Conservation (phyloP, 2,797 vertebrate species). For the Etheostoma perlongum region DNA sequence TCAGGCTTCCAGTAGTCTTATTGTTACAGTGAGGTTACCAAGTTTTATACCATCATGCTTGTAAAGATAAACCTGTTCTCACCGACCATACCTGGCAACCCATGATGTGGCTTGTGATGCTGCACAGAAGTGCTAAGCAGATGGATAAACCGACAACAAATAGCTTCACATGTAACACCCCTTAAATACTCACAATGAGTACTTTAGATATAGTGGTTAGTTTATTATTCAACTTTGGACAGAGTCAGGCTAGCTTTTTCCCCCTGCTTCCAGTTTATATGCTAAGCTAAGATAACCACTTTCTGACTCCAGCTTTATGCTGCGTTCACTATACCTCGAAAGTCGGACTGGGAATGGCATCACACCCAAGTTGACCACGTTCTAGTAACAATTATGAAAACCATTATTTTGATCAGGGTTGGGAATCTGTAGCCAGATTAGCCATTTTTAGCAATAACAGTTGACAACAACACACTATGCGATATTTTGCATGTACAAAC, state of each 20-base stretch:
- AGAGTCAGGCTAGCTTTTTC: not conserved
- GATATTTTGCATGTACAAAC: no score
- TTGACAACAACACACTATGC: no score
- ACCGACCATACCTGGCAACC: not conserved
- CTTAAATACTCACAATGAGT: not conserved
- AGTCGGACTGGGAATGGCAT: no score
- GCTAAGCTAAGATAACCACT: constrained; percentile 1
- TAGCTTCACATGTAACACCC: not conserved
- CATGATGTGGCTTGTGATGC: not conserved
- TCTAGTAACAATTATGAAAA: no score
- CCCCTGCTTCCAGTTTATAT: not conserved
- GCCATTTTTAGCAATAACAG: no score
- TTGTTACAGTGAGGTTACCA: not conserved
- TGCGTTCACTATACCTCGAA: no score
- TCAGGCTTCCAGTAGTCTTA: no score
- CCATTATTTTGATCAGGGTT: no score
- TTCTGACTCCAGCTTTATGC: constrained; percentile 2
- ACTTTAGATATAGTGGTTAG: not conserved
- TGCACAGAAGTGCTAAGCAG: not conserved
- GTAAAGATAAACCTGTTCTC: not conserved
- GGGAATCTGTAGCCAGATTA: no score
- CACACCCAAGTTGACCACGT: no score
- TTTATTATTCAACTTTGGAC: not conserved
- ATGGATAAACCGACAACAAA: not conserved
- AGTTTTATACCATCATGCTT: not conserved